Evolutionary conservation across 2,888 invertebrate species (phyloP).

Genomic region (Entomobrya proxima): DNA sequence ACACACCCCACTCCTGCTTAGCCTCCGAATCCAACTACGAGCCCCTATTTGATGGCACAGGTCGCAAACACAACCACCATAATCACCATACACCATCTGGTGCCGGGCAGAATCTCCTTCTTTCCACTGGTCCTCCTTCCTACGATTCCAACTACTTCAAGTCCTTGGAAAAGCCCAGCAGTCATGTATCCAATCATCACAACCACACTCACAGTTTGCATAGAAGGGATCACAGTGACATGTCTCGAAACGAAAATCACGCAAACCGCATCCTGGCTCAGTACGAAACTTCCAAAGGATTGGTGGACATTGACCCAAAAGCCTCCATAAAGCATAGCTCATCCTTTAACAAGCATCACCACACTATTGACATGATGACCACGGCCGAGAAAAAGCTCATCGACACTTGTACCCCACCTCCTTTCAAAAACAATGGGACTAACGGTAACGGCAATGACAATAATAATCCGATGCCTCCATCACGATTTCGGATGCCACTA

Average conservation of each 20-base stretch:
- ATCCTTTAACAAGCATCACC: slow-evolving; percentile 36
- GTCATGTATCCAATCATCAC: slow-evolving; percentile 50
- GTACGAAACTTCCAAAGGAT: slow-evolving; percentile 72
- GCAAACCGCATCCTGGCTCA: slow-evolving; percentile 74
- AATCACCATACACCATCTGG: slow-evolving; percentile 54
- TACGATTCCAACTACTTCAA: slow-evolving; percentile 74
- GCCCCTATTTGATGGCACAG: slow-evolving; percentile 64
- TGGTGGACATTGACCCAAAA: slow-evolving; percentile 73
- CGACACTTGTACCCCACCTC: slow-evolving; percentile 57
- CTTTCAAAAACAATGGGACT: slow-evolving; percentile 6
- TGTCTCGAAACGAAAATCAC: slow-evolving; percentile 68
- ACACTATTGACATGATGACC: slow-evolving; percentile 26
- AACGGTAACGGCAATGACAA: slow-evolving; percentile 20
- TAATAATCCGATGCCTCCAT: slow-evolving; percentile 67
- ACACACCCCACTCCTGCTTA: slow-evolving; percentile 36
- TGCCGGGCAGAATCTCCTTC: slow-evolving; percentile 60
- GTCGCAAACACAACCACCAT: slow-evolving; percentile 48
- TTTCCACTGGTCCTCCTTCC: slow-evolving; percentile 72
- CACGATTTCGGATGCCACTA: slow-evolving; percentile 67
- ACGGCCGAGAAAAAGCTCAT: slow-evolving; percentile 70
- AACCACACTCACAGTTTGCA: slow-evolving; percentile 63
- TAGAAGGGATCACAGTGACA: slow-evolving; percentile 45
- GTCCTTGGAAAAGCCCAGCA: slow-evolving; percentile 67
- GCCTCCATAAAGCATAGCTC: slow-evolving; percentile 65
- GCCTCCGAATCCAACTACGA: slow-evolving; percentile 73